A percentile compares a stretch with the other conserved stretches of the same genome.
Conservation (phyloP, 2,888 invertebrate genomes). For the Drosophila melanosoma region DNA sequence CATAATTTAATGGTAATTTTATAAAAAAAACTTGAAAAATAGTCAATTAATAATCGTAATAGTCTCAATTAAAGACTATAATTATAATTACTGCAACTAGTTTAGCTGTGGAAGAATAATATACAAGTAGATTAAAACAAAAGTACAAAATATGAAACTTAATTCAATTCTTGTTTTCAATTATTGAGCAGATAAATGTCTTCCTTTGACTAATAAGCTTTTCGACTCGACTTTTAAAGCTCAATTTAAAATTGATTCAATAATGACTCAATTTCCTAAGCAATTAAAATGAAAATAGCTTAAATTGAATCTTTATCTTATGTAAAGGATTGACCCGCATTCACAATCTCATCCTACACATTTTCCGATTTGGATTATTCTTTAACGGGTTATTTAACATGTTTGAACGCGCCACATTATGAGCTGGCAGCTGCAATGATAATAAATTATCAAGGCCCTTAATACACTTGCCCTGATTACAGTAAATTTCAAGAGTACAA, state of each 20-base stretch:
- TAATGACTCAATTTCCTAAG: background rate
- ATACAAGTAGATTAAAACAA: background rate
- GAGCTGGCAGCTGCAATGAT: conserved; percentile 47
- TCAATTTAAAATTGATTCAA: background rate
- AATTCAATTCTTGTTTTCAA: background rate
- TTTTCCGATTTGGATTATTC: background rate
- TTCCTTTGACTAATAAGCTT: background rate
- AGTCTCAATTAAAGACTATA: background rate
- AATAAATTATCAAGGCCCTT: conserved; percentile 49
- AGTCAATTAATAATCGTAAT: background rate
- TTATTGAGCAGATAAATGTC: background rate
- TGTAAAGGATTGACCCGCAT: background rate
- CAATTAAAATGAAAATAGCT: background rate
- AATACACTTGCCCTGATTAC: conserved; percentile 55
- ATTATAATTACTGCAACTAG: background rate
- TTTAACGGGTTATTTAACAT: conserved; percentile 52
- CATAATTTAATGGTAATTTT: background rate
- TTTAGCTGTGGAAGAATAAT: background rate
- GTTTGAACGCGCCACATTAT: conserved; percentile 45
- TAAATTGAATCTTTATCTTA: background rate
- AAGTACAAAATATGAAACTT: background rate
- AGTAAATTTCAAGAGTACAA: conserved; percentile 24
- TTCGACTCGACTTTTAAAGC: background rate
- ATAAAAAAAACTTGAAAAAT: background rate
- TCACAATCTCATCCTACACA: background rate